These are phyloP conservation scores for Agrochola circellaris DNA, from an alignment of 2,888 invertebrate genomes.

Conservation along the genomic window DNA sequence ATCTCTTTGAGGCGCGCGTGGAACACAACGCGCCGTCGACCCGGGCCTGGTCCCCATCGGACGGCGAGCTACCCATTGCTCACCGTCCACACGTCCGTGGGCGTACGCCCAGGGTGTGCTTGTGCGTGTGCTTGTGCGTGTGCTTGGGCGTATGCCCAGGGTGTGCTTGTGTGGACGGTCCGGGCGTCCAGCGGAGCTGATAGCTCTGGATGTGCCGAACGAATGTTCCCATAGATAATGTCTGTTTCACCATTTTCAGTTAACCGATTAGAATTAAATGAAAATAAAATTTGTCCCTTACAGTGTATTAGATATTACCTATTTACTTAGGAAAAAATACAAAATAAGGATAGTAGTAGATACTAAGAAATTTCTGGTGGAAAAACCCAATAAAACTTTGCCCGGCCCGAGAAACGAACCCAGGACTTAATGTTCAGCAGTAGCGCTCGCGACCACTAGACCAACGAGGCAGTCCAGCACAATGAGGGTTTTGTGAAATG, in stretches of 20 bases:
- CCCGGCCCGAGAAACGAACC: not conserved
- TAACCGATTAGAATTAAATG: not conserved
- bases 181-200: not conserved
- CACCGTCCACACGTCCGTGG: too few relatives aligned
- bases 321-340: not conserved
- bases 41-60: too few relatives aligned
- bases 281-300: not conserved
- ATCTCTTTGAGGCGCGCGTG: too few relatives aligned
- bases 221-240: not conserved
- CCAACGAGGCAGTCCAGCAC: not conserved
- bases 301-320: too few relatives aligned
- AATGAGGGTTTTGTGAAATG: too few relatives aligned
- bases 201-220: not conserved
- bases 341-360: not conserved
- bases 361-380: not conserved
- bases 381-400: not conserved
- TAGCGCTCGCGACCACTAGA: not conserved
- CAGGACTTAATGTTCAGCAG: not conserved
- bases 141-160: too few relatives aligned
- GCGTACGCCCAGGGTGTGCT: too few relatives aligned
- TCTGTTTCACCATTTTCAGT: not conserved
- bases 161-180: too few relatives aligned
- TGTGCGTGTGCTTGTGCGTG: too few relatives aligned
- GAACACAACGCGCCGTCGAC: too few relatives aligned
- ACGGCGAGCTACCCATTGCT: too few relatives aligned